Evolutionary conservation across 2,113 vertebrate genomes (phyloP).

Genomic region (Gallinago undulata): DNA sequence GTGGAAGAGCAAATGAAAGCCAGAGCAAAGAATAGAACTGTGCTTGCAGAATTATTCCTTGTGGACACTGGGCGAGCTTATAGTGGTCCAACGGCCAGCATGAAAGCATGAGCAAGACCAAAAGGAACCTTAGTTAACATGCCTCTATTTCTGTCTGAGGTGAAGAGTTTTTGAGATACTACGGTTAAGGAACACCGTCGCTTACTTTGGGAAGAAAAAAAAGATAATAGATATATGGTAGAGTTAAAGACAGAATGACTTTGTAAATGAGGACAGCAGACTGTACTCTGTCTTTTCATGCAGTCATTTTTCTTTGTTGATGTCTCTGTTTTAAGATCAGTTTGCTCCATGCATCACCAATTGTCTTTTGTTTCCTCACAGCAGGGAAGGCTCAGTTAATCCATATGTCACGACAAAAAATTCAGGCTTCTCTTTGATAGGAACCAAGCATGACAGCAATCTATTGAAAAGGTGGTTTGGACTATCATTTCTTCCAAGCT

Average conservation of each 20-base stretch:
- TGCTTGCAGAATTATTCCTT: neutral
- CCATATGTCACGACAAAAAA: conserved; percentile 76
- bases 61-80: neutral
- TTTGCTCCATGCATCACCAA: conserved; percentile 74
- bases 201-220: neutral
- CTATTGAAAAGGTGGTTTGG: conserved; percentile 75
- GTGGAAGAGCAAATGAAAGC: neutral
- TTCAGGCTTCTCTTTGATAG: conserved; percentile 70
- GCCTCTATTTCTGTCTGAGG: neutral
- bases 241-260: conserved; percentile 61
- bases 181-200: neutral
- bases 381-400: conserved; percentile 75
- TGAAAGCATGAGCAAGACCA: neutral
- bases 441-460: conserved; percentile 72
- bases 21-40: neutral
- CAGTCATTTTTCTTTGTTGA: conserved; percentile 75
- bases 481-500: conserved; percentile 73
- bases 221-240: neutral
- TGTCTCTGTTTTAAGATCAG: conserved; percentile 76
- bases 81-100: neutral
- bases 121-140: neutral
- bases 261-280: conserved; percentile 62
- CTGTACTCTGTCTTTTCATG: conserved; percentile 70
- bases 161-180: neutral
- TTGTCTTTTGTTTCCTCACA: conserved; percentile 77